phyloP scores from a whole-genome alignment of 2,113 vertebrate genomes.

The Pituophis catenifer region DNA sequence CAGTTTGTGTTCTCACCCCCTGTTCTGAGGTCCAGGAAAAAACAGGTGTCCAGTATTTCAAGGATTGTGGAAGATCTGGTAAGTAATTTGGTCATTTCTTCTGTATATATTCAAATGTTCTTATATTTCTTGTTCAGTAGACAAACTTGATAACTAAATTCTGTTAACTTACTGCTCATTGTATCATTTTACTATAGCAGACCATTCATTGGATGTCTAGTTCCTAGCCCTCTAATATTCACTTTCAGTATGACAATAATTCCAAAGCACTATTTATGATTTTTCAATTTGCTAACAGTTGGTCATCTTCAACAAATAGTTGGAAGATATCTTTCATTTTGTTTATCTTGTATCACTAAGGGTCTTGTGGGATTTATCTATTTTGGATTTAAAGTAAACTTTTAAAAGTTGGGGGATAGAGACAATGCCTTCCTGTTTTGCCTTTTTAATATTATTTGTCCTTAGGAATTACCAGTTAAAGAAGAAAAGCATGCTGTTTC shows the following conservation, averaged over 20 bases:
- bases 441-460: not conserved
- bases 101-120: not conserved
- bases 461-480: constrained; percentile 60
- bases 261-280: not conserved
- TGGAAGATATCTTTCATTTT: not conserved
- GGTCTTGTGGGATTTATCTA: not conserved
- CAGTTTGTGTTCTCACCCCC: constrained; percentile 76
- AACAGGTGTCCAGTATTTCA: constrained; percentile 47
- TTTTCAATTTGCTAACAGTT: not conserved
- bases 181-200: not conserved
- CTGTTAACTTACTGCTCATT: not conserved
- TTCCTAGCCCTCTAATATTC: not conserved
- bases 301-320: not conserved
- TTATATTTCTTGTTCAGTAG: not conserved
- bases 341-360: not conserved
- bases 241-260: not conserved
- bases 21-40: constrained; percentile 69
- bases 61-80: constrained; percentile 60
- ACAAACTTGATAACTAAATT: not conserved
- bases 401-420: not conserved
- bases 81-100: constrained; percentile 19
- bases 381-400: not conserved
- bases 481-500: constrained; percentile 54
- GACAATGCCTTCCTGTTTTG: not conserved
- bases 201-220: not conserved